phyloP scores from a whole-genome alignment of 1,140 invertebrate genomes.

The Solenopsis invicta region DNA sequence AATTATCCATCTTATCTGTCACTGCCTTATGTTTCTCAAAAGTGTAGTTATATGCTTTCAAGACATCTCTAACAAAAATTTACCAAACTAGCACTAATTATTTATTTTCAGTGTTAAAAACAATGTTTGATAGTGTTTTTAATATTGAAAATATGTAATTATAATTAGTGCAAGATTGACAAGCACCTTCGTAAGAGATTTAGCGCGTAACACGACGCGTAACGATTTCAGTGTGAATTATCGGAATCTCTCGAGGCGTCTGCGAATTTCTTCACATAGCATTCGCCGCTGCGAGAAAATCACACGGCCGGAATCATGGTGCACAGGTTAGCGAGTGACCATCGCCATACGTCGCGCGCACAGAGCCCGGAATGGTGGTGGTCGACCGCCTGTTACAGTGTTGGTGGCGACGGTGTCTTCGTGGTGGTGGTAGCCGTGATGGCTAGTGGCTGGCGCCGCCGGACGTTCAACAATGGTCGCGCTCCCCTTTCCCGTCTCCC shows the following conservation, averaged over 20 bases:
- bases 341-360: constrained; percentile 38
- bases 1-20: neutral
- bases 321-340: constrained; percentile 75
- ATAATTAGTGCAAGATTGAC: too few relatives aligned
- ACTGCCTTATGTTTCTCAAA: too few relatives aligned
- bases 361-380: constrained; percentile 61
- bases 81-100: too few relatives aligned
- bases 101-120: too few relatives aligned
- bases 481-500: constrained; percentile 63
- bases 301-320: constrained; percentile 77
- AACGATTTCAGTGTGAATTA: neutral
- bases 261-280: constrained; percentile 29
- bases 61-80: too few relatives aligned
- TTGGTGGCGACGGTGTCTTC: constrained; percentile 62
- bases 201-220: neutral
- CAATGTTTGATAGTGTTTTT: too few relatives aligned
- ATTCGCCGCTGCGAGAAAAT: constrained; percentile 57
- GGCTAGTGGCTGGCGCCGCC: constrained; percentile 83
- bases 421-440: constrained; percentile 76
- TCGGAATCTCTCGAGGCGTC: neutral
- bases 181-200: too few relatives aligned
- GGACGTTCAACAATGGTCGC: constrained; percentile 83
- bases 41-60: too few relatives aligned
- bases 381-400: constrained; percentile 44
- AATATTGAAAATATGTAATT: too few relatives aligned